Percentiles rank a stretch among this genome's conserved stretches.
Evolutionary conservation across 1,140 invertebrate species (phyloP).

Genomic region (Argopecten irradians): DNA sequence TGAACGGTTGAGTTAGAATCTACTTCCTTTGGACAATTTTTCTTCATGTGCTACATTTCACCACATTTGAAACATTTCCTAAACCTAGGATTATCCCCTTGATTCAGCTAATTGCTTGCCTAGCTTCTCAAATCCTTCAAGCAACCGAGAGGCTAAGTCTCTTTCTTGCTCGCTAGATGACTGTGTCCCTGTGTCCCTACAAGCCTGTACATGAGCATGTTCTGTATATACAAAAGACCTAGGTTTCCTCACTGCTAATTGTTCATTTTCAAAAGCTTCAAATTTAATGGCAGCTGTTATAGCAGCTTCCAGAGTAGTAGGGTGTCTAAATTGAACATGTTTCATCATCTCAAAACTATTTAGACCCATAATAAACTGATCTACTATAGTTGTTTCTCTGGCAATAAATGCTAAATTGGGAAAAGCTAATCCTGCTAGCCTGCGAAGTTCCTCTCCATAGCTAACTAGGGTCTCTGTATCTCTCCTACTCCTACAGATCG

Average conservation of each 20-base stretch:
- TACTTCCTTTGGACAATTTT: background rate
- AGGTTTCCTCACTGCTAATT: background rate
- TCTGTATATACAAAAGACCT: background rate
- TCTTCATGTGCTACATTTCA: background rate
- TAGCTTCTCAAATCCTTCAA: slow-evolving; percentile 27
- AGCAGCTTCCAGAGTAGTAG: slow-evolving; percentile 28
- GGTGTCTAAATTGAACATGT: background rate
- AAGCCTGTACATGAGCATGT: background rate
- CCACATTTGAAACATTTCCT: background rate
- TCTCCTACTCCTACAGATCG: background rate
- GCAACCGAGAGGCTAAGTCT: background rate
- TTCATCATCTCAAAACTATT: background rate
- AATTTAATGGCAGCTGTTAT: slow-evolving; percentile 29
- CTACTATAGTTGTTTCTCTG: background rate
- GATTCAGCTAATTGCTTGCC: background rate
- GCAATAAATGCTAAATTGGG: background rate
- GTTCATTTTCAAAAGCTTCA: background rate
- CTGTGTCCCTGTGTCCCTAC: background rate
- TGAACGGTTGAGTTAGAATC: background rate
- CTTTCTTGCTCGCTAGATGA: background rate
- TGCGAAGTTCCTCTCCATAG: background rate
- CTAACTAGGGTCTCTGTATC: background rate
- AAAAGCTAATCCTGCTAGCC: background rate
- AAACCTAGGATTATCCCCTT: background rate
- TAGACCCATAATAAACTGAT: background rate